Base-by-base conservation (phyloP, 2,797 vertebrate genomes). In the Tokudaia muenninki region DNA sequence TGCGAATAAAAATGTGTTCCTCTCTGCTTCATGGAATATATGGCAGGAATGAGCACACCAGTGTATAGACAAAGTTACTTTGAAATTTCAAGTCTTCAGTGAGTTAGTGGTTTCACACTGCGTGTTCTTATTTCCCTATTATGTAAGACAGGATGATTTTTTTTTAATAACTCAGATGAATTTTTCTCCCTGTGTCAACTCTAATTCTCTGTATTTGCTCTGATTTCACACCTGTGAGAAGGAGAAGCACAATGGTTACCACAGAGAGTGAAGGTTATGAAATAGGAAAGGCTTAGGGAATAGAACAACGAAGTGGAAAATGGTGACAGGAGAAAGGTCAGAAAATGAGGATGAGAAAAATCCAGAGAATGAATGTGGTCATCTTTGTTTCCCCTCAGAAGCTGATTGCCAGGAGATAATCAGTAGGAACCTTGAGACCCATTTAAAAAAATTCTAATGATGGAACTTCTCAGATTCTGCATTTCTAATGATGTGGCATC, bases 1-100 rank as follows among this genome's bases (percentile, higher is more conserved):
- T 96, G 94, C 67, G 94, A 95, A 94, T 79, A 94, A 93, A 97
- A 95, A 59, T 55, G 80, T 87, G 31, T 81, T 91, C 94, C 79
- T 96, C 83, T 89, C 77, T 87, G 63, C n/a, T 91, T 90, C 72
- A 55, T 65, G 41, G 41, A 81, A 37, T 91, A 50, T 67, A 19
- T 34, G 78, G 9, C 80, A 41, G 57, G 90, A 80, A 74, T 82
- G 88, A 96, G 8, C 90, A 74, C 59, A 83, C 13, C 16, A 87
- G 29, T 86, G 14, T 86, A 82, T 31, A 75, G 59, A 26, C 78
- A 92, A 87, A 70, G 1, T 88, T 93, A 47, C 29, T 95, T 31
- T 72, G 61, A 88, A 90, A 87, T 96, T 90, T 94, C 24, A 50
- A 77, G 70, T 61, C 44, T 94, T 95, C 16, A 83, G 50, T 79